Evolutionary conservation across 1,140 invertebrate species (phyloP).

Genomic region (Papilio aristodemus): DNA sequence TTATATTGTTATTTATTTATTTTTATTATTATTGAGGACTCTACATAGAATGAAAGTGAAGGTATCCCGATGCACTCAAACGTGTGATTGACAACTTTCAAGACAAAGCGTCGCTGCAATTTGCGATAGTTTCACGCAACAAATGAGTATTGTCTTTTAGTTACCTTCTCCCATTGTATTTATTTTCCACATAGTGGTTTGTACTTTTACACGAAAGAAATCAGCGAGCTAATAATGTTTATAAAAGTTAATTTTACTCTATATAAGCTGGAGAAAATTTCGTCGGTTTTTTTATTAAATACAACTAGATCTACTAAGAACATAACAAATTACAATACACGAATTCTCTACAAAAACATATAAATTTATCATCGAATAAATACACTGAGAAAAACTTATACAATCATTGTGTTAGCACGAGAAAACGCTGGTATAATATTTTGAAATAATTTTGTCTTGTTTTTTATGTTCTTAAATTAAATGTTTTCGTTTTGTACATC

Average conservation of each 20-base stretch:
- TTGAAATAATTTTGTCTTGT: not conserved
- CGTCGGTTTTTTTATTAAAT: too few relatives aligned
- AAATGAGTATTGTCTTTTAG: conserved; percentile 24
- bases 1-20: too few relatives aligned
- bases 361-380: too few relatives aligned
- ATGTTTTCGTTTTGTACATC: not conserved
- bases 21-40: conserved; percentile 36
- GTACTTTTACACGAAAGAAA: not conserved
- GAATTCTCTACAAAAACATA: too few relatives aligned
- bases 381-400: too few relatives aligned
- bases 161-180: conserved; percentile 3
- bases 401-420: too few relatives aligned
- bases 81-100: conserved; percentile 59
- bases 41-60: conserved; percentile 40
- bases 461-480: not conserved
- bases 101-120: conserved; percentile 40
- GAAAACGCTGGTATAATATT: too few relatives aligned
- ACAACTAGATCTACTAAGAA: too few relatives aligned
- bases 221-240: not conserved
- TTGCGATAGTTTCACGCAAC: conserved; percentile 30
- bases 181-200: conserved; percentile 10
- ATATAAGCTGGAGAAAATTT: too few relatives aligned
- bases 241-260: too few relatives aligned
- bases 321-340: too few relatives aligned
- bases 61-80: conserved; percentile 48